phyloP scores from a whole-genome alignment of 2,113 vertebrate genomes.

The Lethenteron reissneri region DNA sequence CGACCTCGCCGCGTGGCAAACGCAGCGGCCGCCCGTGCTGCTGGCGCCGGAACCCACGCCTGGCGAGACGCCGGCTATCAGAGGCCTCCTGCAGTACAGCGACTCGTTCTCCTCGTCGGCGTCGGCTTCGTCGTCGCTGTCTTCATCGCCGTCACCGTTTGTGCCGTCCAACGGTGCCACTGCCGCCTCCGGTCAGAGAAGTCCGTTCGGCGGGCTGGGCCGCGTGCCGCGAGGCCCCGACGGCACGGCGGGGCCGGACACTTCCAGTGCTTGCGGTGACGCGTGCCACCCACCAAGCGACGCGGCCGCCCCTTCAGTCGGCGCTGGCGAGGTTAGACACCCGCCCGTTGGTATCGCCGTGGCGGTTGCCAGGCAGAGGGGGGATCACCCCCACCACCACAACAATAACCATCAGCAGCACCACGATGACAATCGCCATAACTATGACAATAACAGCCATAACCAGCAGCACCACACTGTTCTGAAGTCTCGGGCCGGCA shows the following conservation, averaged over 20 bases:
- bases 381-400: no score
- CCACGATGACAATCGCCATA: no score
- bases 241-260: constrained; percentile 38
- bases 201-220: constrained; percentile 50
- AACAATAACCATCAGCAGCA: no score
- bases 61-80: constrained; percentile 66
- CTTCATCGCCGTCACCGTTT: no score
- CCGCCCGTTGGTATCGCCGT: constrained; percentile 78
- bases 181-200: constrained; percentile 59
- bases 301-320: neutral
- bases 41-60: constrained; percentile 30
- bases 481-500: no score
- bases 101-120: constrained; percentile 16
- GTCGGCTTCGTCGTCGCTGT: constrained; percentile 23
- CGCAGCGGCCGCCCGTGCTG: no score
- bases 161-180: no score
- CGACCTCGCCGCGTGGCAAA: no score
- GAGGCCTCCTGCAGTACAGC: constrained; percentile 80
- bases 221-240: constrained; percentile 8
- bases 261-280: constrained; percentile 36
- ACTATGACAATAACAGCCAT: no score
- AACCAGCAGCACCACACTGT: no score
- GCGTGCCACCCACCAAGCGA: constrained; percentile 14
- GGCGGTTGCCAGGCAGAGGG: constrained; percentile 60
- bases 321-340: constrained; percentile 63